Evolutionary conservation across 2,113 vertebrate genomes (phyloP).

Genomic region (Erpornis zantholeuca): DNA sequence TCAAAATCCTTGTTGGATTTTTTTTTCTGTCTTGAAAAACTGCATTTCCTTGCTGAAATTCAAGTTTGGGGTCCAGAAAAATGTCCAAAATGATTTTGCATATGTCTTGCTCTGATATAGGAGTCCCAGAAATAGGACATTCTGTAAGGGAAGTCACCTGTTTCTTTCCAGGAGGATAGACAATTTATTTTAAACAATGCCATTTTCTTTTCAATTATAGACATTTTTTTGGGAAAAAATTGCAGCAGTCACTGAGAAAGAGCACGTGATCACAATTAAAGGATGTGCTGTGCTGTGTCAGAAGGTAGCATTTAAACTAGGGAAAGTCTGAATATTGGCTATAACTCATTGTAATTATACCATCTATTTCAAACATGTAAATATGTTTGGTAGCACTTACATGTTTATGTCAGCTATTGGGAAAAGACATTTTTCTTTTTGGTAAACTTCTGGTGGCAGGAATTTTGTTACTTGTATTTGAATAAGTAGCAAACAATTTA

Average conservation of each 20-base stretch:
- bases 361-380: slow-evolving; percentile 64
- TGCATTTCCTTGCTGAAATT: slow-evolving; percentile 2
- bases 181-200: slow-evolving; percentile 38
- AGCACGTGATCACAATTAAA: slow-evolving; percentile 48
- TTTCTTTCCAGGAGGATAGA: slow-evolving; percentile 36
- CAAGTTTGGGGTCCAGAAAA: background rate
- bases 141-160: background rate
- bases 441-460: slow-evolving; percentile 5
- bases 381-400: slow-evolving; percentile 52
- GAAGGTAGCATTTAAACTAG: slow-evolving; percentile 46
- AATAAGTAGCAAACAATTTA: background rate
- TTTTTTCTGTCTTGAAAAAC: background rate
- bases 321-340: slow-evolving; percentile 43
- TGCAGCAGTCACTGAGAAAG: slow-evolving; percentile 19
- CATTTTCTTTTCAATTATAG: slow-evolving; percentile 49
- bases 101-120: background rate
- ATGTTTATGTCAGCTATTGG: slow-evolving; percentile 54
- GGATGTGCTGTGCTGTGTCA: slow-evolving; percentile 33
- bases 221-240: background rate
- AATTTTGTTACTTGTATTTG: slow-evolving; percentile 3
- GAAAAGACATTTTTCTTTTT: slow-evolving; percentile 29
- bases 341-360: slow-evolving; percentile 62
- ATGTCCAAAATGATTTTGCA: background rate
- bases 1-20: background rate
- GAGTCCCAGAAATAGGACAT: background rate